Percentiles rank a stretch among this genome's conserved stretches.
Evolutionary conservation across 2,113 vertebrate species (phyloP).

Genomic region (Tachycineta bicolor): DNA sequence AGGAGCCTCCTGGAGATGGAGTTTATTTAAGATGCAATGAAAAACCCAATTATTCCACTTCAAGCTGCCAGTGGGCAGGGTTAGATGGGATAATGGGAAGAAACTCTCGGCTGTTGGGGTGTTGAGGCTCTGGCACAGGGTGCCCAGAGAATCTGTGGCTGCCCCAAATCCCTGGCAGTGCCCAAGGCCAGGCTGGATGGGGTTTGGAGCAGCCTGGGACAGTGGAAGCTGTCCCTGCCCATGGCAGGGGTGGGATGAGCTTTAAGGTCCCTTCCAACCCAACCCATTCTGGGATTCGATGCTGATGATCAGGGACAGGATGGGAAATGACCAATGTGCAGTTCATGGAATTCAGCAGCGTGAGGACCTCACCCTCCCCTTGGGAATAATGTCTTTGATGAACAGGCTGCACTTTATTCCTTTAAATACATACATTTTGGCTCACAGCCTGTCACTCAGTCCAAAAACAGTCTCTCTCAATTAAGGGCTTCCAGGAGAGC

Average conservation of each 20-base stretch:
- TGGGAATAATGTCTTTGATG: neutral
- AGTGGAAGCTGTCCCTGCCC: neutral
- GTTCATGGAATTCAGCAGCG: fast-evolving
- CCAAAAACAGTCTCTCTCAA: neutral
- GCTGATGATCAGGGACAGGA: neutral
- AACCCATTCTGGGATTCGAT: neutral
- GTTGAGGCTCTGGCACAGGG: fast-evolving
- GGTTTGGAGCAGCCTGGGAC: fast-evolving
- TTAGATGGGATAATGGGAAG: neutral
- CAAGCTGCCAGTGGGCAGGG: neutral
- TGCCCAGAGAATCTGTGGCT: neutral
- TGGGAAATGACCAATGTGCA: neutral
- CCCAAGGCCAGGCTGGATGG: fast-evolving
- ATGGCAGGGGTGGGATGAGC: neutral
- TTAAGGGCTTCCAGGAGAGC: neutral
- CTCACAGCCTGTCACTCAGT: neutral
- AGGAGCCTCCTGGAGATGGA: fast-evolving
- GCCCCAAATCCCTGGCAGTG: neutral
- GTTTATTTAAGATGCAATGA: neutral
- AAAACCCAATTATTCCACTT: neutral
- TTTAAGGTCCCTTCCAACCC: neutral
- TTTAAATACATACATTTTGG: conserved; percentile 25
- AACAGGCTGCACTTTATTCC: neutral
- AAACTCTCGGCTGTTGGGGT: fast-evolving
- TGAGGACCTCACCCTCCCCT: neutral